Evolutionary conservation across 2,797 vertebrate genomes (phyloP).

Genomic region (Siniperca obscura): DNA sequence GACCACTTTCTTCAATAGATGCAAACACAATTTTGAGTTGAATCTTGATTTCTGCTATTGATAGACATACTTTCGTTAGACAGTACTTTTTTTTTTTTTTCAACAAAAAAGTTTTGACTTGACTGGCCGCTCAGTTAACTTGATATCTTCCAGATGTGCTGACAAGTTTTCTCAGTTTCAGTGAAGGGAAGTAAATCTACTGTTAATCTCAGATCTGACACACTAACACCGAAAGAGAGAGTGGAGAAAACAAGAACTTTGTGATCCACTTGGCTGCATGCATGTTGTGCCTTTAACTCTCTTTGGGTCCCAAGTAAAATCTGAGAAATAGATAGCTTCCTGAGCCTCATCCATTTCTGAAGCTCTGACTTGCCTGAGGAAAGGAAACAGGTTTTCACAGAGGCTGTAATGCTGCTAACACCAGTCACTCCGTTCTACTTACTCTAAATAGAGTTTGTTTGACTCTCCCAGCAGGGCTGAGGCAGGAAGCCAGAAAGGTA

Average conservation of each 20-base stretch:
- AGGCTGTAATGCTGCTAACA: conserved; percentile 55
- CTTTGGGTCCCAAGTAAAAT: conserved; percentile 51
- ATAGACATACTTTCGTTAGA: conserved; percentile 79
- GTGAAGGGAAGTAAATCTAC: conserved; percentile 49
- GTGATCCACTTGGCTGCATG: conserved; percentile 35
- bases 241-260: conserved; percentile 33
- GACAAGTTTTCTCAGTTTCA: conserved; percentile 76
- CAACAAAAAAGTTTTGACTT: conserved; percentile 68
- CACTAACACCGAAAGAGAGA: conserved; percentile 20
- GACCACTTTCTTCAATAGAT: conserved; percentile 71
- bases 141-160: conserved; percentile 85
- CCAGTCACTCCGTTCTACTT: conserved; percentile 70
- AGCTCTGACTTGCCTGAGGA: conserved; percentile 66
- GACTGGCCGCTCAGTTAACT: conserved; percentile 72
- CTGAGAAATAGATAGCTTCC: conserved; percentile 70
- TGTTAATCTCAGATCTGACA: conserved; percentile 60
- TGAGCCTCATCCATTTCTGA: conserved; percentile 69
- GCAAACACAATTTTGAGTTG: conserved; percentile 75
- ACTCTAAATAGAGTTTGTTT: conserved; percentile 72
- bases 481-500: conserved; percentile 65
- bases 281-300: conserved; percentile 42
- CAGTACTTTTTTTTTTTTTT: conserved; percentile 48
- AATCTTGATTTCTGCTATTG: conserved; percentile 76
- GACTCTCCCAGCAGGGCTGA: conserved; percentile 72
- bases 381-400: conserved; percentile 75